These are phyloP conservation scores for Scartelaos histophorus DNA, from an alignment of 2,113 vertebrate genomes.

Conservation along the genomic window DNA sequence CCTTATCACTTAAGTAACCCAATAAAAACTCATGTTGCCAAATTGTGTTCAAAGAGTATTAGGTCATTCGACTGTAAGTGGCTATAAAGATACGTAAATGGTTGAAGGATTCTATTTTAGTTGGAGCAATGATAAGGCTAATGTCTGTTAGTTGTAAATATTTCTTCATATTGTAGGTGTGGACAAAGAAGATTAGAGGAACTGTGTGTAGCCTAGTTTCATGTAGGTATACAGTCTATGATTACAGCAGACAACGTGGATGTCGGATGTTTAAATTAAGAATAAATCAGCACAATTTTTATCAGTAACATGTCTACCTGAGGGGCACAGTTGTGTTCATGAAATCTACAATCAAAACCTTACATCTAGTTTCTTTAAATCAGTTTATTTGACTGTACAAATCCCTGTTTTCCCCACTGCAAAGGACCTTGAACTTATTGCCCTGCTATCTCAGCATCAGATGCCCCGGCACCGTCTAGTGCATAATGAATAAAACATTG, in stretches of 20 bases:
- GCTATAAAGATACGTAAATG: slow-evolving; percentile 1
- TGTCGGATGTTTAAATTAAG: too few species aligned
- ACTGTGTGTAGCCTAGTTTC: too few species aligned
- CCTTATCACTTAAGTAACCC: not conserved
- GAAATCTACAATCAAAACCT: too few species aligned
- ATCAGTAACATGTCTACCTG: too few species aligned
- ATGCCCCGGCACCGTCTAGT: slow-evolving; percentile 7
- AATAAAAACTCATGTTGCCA: not conserved
- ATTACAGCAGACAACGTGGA: too few species aligned
- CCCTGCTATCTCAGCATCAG: slow-evolving; percentile 15
- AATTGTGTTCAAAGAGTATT: not conserved
- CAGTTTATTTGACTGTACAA: not conserved
- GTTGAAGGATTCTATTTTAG: not conserved
- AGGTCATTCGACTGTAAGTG: not conserved
- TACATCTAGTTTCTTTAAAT: not conserved
- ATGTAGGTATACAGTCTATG: too few species aligned
- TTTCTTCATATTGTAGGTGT: too few species aligned
- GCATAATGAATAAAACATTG: slow-evolving; percentile 52
- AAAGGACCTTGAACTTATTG: not conserved
- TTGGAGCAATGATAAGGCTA: not conserved
- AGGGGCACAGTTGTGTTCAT: too few species aligned
- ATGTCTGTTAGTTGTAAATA: not conserved
- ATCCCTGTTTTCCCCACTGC: not conserved
- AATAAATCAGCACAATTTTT: too few species aligned
- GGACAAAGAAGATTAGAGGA: too few species aligned